Evolutionary conservation across 2,113 vertebrate genomes (phyloP).

Genomic region (Chionis minor): DNA sequence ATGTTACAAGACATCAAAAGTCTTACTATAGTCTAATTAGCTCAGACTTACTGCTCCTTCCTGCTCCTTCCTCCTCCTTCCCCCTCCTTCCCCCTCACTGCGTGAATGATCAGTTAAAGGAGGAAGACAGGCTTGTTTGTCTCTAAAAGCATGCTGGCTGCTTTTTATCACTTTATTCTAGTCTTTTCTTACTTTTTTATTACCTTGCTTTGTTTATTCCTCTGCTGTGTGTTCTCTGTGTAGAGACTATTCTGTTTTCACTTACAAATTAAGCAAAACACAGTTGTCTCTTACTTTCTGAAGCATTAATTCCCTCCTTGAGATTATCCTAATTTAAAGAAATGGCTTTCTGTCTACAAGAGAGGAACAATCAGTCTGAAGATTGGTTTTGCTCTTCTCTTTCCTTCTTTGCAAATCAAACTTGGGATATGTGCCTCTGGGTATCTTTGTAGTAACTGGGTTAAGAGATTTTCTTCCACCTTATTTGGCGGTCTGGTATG

Average conservation of each 20-base stretch:
- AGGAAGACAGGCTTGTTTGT: conserved; percentile 19
- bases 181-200: conserved; percentile 18
- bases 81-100: neutral
- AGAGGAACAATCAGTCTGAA: neutral
- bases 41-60: conserved; percentile 14
- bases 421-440: accelerated
- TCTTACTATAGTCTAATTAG: neutral
- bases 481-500: neutral
- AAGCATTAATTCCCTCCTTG: conserved; percentile 7
- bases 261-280: neutral
- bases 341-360: neutral
- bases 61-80: neutral
- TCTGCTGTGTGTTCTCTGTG: neutral
- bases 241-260: neutral
- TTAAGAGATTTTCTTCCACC: neutral
- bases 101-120: conserved; percentile 28
- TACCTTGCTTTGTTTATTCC: conserved; percentile 18
- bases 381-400: neutral
- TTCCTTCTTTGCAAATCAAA: conserved; percentile 29
- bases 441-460: neutral
- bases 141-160: neutral
- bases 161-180: conserved; percentile 8
- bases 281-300: neutral
- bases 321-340: conserved; percentile 6
- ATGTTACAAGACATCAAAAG: conserved; percentile 39